A percentile compares a stretch with the other conserved stretches of the same genome.
phyloP scores from a whole-genome alignment of 1,140 invertebrate genomes.

The Anastrepha ludens region DNA sequence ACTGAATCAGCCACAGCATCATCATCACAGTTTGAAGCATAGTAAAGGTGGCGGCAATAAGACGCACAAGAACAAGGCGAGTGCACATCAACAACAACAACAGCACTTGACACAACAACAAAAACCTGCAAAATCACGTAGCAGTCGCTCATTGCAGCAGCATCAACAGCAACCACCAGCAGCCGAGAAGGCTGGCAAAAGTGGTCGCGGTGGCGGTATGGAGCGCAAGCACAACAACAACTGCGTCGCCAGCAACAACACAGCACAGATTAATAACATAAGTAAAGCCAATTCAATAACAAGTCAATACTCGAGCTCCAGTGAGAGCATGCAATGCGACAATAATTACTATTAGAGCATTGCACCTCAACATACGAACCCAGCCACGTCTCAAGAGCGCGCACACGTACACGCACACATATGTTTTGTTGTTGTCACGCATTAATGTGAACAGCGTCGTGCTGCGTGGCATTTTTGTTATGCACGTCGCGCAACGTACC shows the following conservation, averaged over 20 bases:
- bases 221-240: conserved; percentile 55
- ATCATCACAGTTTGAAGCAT: conserved; percentile 70
- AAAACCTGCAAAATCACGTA: conserved; percentile 55
- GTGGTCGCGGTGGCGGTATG: not conserved
- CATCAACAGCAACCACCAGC: not conserved
- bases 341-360: conserved; percentile 71
- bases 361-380: too few relatives aligned
- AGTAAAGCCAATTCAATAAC: conserved; percentile 53
- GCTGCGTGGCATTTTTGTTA: not conserved
- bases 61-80: conserved; percentile 50
- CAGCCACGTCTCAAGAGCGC: not conserved
- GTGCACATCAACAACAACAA: conserved; percentile 59
- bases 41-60: conserved; percentile 60
- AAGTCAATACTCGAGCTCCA: conserved; percentile 68
- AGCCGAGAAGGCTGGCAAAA: not conserved
- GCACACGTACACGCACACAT: not conserved
- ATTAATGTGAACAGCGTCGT: not conserved
- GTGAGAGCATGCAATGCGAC: conserved; percentile 72
- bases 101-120: conserved; percentile 61
- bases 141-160: conserved; percentile 7
- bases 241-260: conserved; percentile 61
- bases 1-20: conserved; percentile 58
- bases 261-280: conserved; percentile 23
- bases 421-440: not conserved
- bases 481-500: not conserved